These are phyloP conservation scores for Gerosis bhagava DNA, from an alignment of 2,888 invertebrate genomes.

Conservation along the genomic window DNA sequence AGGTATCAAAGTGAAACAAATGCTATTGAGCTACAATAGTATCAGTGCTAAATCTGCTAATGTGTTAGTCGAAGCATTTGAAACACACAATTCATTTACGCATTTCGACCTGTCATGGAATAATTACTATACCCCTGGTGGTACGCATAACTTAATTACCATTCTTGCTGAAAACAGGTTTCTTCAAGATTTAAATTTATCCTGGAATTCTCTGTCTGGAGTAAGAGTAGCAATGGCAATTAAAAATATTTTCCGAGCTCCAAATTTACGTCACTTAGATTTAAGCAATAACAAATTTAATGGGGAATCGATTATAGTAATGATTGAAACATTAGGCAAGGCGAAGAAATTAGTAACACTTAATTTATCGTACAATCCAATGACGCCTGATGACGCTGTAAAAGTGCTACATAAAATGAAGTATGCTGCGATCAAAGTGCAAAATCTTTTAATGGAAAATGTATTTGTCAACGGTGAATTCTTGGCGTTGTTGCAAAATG, in stretches of 20 bases:
- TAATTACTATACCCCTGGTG: conserved; percentile 42
- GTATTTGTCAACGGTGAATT: conserved; percentile 47
- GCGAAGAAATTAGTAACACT: conserved; percentile 49
- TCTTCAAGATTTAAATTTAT: conserved; percentile 51
- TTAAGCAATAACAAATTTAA: conserved; percentile 54
- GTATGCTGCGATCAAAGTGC: conserved; percentile 41
- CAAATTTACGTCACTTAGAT: conserved; percentile 44
- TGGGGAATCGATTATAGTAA: conserved; percentile 42
- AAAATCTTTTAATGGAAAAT: conserved; percentile 51
- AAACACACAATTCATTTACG: conserved; percentile 49
- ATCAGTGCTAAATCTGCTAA: conserved; percentile 47
- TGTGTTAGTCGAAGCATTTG: conserved; percentile 48
- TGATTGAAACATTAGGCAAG: conserved; percentile 39
- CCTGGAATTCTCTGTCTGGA: conserved; percentile 56
- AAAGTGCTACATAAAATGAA: conserved; percentile 45
- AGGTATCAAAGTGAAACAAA: conserved; percentile 45
- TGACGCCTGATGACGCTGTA: conserved; percentile 49
- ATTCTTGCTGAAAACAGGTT: conserved; percentile 44
- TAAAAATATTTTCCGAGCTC: conserved; percentile 40
- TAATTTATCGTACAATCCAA: conserved; percentile 57
- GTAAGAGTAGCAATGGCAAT: conserved; percentile 45
- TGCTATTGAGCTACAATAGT: conserved; percentile 53
- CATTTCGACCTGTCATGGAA: conserved; percentile 63
- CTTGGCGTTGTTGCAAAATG: conserved; percentile 37
- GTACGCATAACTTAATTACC: conserved; percentile 42